Evolutionary conservation across 2,797 vertebrate genomes (phyloP).

Genomic region (Pagetopsis macropterus): DNA sequence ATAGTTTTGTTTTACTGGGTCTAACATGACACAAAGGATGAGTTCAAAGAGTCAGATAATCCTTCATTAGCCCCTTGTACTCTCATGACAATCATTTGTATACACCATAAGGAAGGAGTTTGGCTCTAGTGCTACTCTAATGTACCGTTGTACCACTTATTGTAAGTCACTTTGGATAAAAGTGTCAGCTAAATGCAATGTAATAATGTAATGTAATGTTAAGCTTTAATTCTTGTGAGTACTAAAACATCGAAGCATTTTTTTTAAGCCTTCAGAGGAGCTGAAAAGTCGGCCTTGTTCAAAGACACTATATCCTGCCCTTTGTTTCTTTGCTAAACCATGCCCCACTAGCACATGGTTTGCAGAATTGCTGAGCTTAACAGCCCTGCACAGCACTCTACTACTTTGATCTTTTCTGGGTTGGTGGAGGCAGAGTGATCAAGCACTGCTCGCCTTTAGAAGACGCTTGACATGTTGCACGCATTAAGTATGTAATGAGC

Average conservation of each 20-base stretch:
- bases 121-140: conserved; percentile 27
- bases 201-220: background rate
- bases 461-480: conserved; percentile 50
- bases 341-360: conserved; percentile 50
- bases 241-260: conserved; percentile 49
- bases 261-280: conserved; percentile 50
- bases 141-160: conserved; percentile 46
- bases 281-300: conserved; percentile 63
- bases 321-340: conserved; percentile 65
- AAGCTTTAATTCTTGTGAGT: conserved; percentile 49
- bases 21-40: conserved; percentile 37
- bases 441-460: conserved; percentile 28
- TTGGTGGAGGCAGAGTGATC: conserved; percentile 42
- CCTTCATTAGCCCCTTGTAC: conserved; percentile 45
- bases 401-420: conserved; percentile 58
- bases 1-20: conserved; percentile 62
- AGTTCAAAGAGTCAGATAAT: conserved; percentile 64
- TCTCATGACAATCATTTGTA: conserved; percentile 38
- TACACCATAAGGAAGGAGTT: conserved; percentile 12
- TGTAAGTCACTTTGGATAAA: background rate
- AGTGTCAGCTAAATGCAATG: too few relatives aligned
- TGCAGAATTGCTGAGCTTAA: conserved; percentile 49
- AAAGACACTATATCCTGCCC: conserved; percentile 47
- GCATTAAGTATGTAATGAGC: conserved; percentile 18
- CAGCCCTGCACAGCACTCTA: conserved; percentile 45